Evolutionary conservation across 1,140 invertebrate species (phyloP).

Genomic region (Paraescarpia echinospica): DNA sequence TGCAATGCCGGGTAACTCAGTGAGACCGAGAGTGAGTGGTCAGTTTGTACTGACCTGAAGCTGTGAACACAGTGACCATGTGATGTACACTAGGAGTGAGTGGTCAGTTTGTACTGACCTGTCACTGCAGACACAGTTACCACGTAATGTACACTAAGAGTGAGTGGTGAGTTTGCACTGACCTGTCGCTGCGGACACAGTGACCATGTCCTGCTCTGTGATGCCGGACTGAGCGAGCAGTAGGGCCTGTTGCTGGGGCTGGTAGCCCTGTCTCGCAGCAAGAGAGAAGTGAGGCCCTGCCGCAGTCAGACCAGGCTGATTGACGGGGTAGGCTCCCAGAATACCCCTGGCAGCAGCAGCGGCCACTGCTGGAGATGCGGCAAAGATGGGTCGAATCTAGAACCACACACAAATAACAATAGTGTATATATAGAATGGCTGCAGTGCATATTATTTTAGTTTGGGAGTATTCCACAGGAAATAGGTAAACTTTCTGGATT

Average conservation of each 20-base stretch:
- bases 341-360: neutral
- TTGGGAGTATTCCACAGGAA: neutral
- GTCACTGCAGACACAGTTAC: no score
- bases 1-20: neutral
- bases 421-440: neutral
- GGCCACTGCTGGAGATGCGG: neutral
- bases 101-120: no score
- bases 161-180: neutral
- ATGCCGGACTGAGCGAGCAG: neutral
- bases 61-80: no score
- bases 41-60: neutral
- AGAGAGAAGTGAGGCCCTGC: neutral
- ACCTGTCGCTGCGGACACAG: neutral
- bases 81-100: no score
- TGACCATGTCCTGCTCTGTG: neutral
- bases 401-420: conserved; percentile 1
- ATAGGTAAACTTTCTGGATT: neutral
- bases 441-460: neutral
- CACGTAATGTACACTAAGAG: no score
- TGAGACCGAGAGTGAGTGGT: neutral
- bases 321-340: neutral
- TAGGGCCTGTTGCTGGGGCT: neutral
- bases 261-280: neutral
- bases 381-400: neutral
- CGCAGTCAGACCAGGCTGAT: neutral